Base-by-base conservation (phyloP, 2,113 vertebrate species). In the Psilopogon haemacephalus region DNA sequence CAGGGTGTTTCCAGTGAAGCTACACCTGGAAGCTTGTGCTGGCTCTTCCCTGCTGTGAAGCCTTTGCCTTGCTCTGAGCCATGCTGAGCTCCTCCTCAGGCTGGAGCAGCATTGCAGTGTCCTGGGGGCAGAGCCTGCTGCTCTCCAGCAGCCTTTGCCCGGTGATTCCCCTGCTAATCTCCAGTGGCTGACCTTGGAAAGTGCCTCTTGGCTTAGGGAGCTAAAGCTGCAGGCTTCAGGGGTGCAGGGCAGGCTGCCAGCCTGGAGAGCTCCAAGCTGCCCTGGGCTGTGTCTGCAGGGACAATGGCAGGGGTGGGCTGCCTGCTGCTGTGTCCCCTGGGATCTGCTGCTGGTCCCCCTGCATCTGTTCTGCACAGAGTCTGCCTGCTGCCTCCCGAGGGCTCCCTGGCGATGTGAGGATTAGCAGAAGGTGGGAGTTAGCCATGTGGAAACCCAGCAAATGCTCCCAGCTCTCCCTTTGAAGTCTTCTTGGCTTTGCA, bases 191-290 rank as follows among this genome's bases (percentile, higher is more conserved):
- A 96, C 95, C 83, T 86, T 60, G 6, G 28, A 79, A 91, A 91
- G 65, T 77, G 68, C 68, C 19, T 88, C 75, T 87, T 68, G 90
- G 76, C 64, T 95, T 95, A 83, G 63, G 80, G 69, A 77, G 75
- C 89, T 94, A 79, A 95, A 84, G 70, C 76, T 89, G 63, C 77
- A 73, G 59, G 79, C 85, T 88, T 93, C 82, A 83, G 46, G 93
- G 78, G 78, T 72, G 26, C 21, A 37, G 63, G 60, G 55, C 87
- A 87, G 50, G 63, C 59, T 89, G 44, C 48, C 81, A 13, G 33
- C 77, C 58, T 14, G 75, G 68, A 5, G 7, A 50, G 32, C 65
- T 78, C 44, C 24, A 11, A 14, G 78, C 54, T 21, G 62, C 0
- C 3, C 4, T 24, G 70, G 58, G 58, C 6, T 48, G 24, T 28